Percentiles rank a stretch among this genome's conserved stretches.
phyloP scores from a whole-genome alignment of 2,797 vertebrate species.

The Coracias cyanogaster region DNA sequence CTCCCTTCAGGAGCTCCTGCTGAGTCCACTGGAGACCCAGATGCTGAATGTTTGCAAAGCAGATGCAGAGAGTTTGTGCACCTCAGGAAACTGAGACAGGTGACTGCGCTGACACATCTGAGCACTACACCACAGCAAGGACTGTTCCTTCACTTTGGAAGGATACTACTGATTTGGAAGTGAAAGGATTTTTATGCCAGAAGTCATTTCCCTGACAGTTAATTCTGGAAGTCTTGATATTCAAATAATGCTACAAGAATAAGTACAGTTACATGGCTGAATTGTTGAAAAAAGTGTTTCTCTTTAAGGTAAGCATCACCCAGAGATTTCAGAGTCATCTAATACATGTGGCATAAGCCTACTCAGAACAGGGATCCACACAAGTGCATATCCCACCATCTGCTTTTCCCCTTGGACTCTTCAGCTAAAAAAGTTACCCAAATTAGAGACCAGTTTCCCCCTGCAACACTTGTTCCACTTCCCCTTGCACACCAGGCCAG shows the following conservation, averaged over 20 bases:
- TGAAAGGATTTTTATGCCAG: background rate
- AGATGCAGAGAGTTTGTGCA: background rate
- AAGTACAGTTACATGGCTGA: background rate
- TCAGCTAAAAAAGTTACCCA: background rate
- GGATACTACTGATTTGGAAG: background rate
- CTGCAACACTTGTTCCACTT: background rate
- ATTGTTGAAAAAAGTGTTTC: background rate
- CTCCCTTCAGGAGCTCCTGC: background rate
- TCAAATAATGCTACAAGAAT: background rate
- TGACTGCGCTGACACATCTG: background rate
- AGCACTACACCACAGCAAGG: background rate
- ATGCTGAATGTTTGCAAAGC: background rate
- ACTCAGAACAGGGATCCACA: background rate
- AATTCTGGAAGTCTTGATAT: background rate
- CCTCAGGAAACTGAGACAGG: background rate
- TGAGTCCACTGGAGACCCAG: background rate
- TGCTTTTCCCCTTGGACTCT: background rate
- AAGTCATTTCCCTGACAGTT: background rate
- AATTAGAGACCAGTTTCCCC: background rate
- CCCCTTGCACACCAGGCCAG: background rate
- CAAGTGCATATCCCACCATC: fast-evolving
- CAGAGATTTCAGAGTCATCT: background rate
- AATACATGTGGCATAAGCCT: background rate
- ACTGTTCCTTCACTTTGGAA: background rate
- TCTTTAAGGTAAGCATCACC: background rate